Evolutionary conservation across 2,888 invertebrate species (phyloP), one percentile per base, ranked within the genome.

Genomic region (Globia sparganii): DNA sequence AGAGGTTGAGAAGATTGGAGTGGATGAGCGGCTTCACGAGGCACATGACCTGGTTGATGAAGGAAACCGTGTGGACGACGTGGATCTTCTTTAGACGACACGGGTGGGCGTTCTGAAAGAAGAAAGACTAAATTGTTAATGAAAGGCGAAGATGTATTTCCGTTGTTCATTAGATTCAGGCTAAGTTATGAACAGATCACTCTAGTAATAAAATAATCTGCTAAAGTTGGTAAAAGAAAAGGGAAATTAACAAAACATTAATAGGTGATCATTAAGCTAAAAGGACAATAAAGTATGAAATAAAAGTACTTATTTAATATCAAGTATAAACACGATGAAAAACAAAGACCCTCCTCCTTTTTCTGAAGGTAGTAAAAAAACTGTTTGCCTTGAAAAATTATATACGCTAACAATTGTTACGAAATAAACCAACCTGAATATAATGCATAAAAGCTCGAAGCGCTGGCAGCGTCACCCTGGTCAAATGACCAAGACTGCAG

Each of bases 21-120:
- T 97, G 97, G 83, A 97, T 97, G 85, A 98, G 95, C 0, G 98
- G 98, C 80, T 97, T 97, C 13, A 98, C 95, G 64, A 98, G 96
- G 72, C 97, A 97, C 97, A 97, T 97, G 37, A 97, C 97, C 92
- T 97, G 97, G 91, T 97, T 97, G 87, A 98, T 97, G 94, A 97
- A 97, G 67, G 97, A 97, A 11, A 97, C 97, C 0, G 97, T 97
- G 91, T 98, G 97, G 64, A 98, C 96, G 1, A 98, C 97, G 91
- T 97, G 97, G 87, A 98, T 97, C 89, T 97, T 97, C 93, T 97
- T 97, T 31, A 98, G 95, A 76, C 97, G 97, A 69, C 97, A 97
- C 1, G 98, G 97, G 90, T 97, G 97, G 0, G 97, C 98, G 90
- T 97, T 97, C 97, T 97, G 94, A 34, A 96, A 94, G 13, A 21